Base-by-base conservation (phyloP, 2,797 vertebrate species). In the Anas capensis region DNA sequence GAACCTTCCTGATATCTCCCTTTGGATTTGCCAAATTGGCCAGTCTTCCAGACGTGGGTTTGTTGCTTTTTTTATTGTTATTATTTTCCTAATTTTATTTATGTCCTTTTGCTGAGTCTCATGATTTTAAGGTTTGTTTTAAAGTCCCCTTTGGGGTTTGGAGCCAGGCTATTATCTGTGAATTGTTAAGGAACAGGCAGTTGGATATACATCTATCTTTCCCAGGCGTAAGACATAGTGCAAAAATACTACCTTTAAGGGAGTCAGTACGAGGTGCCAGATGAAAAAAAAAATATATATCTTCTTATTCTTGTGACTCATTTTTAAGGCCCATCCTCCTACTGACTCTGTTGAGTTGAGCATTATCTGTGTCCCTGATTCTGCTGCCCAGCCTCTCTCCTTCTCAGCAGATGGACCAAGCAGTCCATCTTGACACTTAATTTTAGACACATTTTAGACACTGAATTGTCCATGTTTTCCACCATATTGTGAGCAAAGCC, bases 91-190 rank as follows among this genome's bases (percentile, higher is more conserved):
- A 3, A 46, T 84, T 92, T 90, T 92, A 79, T 93, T 93, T 93
- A 65, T 58, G 46, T 91, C n/a, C 56, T 70, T 88, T 94, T 92
- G 68, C 73, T 89, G 90, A 90, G 77, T 90, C 62, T 86, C 83
- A 70, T 60, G 68, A 40, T 90, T 79, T 69, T 44, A 18, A 88
- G 54, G 60, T 86, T 86, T 81, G 46, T 76, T 90, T 95, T 83
- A 70, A 94, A 38, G 21, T 71, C 57, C 38, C 66, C 27, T 82
- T 87, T 91, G 38, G 38, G 92, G 54, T 34, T 34, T 92, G 54
- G n/a, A 95, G 77, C 61, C 40, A 86, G 65, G 66, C 75, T 71
- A 31, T 91, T 88, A 71, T 71, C 82, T 68, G 62, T 82, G 77
- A 90, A 69, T 75, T 21, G 4, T 66, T 61, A 79, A 62, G 66